Conservation (phyloP, 2,113 vertebrate genomes). For the Tringa solitaria region DNA sequence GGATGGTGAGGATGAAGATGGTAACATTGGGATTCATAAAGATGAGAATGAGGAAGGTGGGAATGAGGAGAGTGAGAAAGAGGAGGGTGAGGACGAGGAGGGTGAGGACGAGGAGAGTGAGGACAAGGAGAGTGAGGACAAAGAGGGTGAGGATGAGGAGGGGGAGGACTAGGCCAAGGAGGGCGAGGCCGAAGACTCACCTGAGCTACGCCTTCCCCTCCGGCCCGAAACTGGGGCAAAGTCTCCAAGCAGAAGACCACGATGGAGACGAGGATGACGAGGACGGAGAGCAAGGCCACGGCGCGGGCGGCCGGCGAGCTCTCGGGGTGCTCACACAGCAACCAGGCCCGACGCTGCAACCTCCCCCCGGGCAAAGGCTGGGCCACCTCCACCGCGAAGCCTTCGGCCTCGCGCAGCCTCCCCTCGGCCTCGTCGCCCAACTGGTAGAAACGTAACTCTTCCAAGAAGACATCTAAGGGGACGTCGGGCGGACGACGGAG, state of each 20-base stretch:
- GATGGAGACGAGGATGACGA: slow-evolving; percentile 93
- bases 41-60: too few relatives aligned
- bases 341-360: slow-evolving; percentile 83
- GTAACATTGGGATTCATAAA: too few relatives aligned
- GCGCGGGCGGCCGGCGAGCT: slow-evolving; percentile 86
- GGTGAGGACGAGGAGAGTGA: accelerated
- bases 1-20: neutral
- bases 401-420: slow-evolving; percentile 88
- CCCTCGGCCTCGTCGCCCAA: slow-evolving; percentile 83
- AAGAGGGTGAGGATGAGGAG: accelerated
- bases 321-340: slow-evolving; percentile 92
- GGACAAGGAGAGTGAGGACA: too few relatives aligned
- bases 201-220: neutral
- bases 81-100: accelerated
- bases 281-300: slow-evolving; percentile 90
- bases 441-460: slow-evolving; percentile 91
- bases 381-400: slow-evolving; percentile 81
- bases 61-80: too few relatives aligned
- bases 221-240: slow-evolving; percentile 86
- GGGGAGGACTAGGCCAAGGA: neutral
- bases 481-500: slow-evolving; percentile 86
- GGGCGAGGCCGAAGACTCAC: neutral
- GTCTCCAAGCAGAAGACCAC: slow-evolving; percentile 95
- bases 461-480: slow-evolving; percentile 90
- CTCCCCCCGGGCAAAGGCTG: slow-evolving; percentile 76